phyloP scores from a whole-genome alignment of 2,797 vertebrate species.

The Melanotaenia maccullochi region DNA sequence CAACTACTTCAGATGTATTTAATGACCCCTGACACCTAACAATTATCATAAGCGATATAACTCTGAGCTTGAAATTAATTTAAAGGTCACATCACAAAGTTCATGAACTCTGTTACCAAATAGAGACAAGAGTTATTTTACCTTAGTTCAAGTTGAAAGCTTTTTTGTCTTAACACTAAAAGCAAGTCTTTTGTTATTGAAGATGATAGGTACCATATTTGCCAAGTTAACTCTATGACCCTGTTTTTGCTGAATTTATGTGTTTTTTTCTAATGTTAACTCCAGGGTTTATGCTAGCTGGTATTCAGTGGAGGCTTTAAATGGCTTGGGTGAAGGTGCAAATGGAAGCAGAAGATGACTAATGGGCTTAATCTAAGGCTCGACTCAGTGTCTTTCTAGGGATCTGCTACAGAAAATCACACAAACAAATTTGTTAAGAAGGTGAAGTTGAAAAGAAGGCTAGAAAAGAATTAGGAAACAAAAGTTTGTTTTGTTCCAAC shows the following conservation, averaged over 20 bases:
- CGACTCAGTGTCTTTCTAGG: slow-evolving; percentile 42
- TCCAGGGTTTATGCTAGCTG: slow-evolving; percentile 8
- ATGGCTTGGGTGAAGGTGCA: slow-evolving; percentile 27
- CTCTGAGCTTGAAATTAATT: slow-evolving; percentile 75
- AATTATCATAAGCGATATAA: slow-evolving; percentile 71
- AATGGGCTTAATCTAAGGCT: slow-evolving; percentile 60
- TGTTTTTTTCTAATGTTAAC: slow-evolving; percentile 25
- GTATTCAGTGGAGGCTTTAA: slow-evolving; percentile 36
- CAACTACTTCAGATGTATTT: slow-evolving; percentile 68
- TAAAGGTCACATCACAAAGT: slow-evolving; percentile 72
- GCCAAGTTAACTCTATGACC: slow-evolving; percentile 22
- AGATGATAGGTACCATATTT: slow-evolving; percentile 17
- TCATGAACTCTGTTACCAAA: slow-evolving; percentile 30
- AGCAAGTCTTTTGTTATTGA: slow-evolving; percentile 23
- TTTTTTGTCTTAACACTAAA: slow-evolving; percentile 22
- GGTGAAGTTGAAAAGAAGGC: slow-evolving; percentile 71
- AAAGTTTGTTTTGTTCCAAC: slow-evolving; percentile 27
- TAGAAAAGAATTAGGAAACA: slow-evolving; percentile 32
- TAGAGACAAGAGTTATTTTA: slow-evolving; percentile 13
- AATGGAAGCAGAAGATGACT: slow-evolving; percentile 45
- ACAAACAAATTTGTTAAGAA: slow-evolving; percentile 32
- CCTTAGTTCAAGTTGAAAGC: slow-evolving; percentile 21
- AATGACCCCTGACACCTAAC: slow-evolving; percentile 71
- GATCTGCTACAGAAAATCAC: slow-evolving; percentile 49
- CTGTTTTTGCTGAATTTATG: slow-evolving; percentile 35